phyloP scores from a whole-genome alignment of 2,113 vertebrate species.

The Ptilonorhynchus violaceus region DNA sequence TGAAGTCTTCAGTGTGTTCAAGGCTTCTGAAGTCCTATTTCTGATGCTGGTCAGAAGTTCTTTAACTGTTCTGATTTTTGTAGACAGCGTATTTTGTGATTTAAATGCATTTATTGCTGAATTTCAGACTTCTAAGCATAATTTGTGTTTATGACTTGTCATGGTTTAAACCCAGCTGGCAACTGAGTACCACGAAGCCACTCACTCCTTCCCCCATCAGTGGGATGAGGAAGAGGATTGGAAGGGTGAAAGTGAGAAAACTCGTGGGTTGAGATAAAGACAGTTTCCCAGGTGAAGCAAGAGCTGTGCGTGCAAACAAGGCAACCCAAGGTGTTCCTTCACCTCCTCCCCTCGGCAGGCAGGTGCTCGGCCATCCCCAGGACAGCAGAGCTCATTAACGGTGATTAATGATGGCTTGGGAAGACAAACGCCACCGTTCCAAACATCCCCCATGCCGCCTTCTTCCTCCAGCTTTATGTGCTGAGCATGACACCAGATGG shows the following conservation, averaged over 20 bases:
- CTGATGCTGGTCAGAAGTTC: not conserved
- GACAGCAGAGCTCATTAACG: not conserved
- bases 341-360: not conserved
- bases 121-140: conserved; percentile 5
- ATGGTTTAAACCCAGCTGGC: not conserved
- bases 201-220: not conserved
- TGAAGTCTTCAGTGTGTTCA: not conserved
- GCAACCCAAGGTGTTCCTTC: not conserved
- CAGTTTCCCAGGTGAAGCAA: not conserved
- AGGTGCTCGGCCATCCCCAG: not conserved
- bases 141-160: not conserved
- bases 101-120: conserved; percentile 6
- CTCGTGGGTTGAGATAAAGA: not conserved
- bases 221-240: not conserved
- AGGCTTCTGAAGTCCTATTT: not conserved
- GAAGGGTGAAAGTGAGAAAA: not conserved
- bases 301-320: not conserved
- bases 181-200: not conserved
- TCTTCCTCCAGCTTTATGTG: not conserved
- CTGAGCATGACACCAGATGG: not conserved
- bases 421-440: not conserved
- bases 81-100: not conserved
- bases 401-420: not conserved
- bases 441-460: not conserved
- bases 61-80: not conserved